Base-by-base conservation (phyloP, 2,888 invertebrate genomes). In the Acleris cristana region DNA sequence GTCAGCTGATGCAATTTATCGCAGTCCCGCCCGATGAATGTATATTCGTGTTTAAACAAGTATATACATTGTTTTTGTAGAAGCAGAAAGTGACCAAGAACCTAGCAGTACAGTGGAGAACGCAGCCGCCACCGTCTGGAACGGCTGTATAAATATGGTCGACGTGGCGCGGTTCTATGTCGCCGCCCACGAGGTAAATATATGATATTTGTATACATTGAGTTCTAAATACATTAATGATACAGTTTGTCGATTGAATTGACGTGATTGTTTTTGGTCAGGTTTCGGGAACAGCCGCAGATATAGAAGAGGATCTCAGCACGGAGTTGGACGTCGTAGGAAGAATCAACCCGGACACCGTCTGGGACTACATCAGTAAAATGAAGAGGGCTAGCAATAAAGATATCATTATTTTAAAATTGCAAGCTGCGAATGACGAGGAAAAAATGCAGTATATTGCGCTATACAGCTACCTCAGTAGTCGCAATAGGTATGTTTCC, bases 281-380 rank as follows among this genome's bases (percentile, higher is more conserved):
- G 93, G 92, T 93, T 70, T 93, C 94, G 69, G 96, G 96, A 16
- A 95, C 95, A 73, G 94, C 95, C 45, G 84, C 92, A 40, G 95
- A 95, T 71, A 88, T 97, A 23, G 94, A 95, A 76, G 94, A 95
- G 75, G 96, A 97, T 82, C 88, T 98, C 45, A 96, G 96, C 5
- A 94, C 95, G 59, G 96, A 96, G 65, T 90, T 98, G 30, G 96
- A 97, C 78, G 96, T 99, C 45, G 98, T 98, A 16, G 99, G 99
- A 1, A 94, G 99, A 76, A 98, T 99, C 79, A 95, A 96, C 63
- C 98, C 98, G 0, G 96, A 96, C 14, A 97, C 97, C 14, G 98
- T 96, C 7, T 98, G 98, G 97, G 98, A 98, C 67, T 99, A 99
- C 82, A 96, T 99, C 65, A 94, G 95, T 45, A 98, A 98, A 89